Evolutionary conservation across 2,888 invertebrate species (phyloP).

Genomic region (Orthonevra nobilis): DNA sequence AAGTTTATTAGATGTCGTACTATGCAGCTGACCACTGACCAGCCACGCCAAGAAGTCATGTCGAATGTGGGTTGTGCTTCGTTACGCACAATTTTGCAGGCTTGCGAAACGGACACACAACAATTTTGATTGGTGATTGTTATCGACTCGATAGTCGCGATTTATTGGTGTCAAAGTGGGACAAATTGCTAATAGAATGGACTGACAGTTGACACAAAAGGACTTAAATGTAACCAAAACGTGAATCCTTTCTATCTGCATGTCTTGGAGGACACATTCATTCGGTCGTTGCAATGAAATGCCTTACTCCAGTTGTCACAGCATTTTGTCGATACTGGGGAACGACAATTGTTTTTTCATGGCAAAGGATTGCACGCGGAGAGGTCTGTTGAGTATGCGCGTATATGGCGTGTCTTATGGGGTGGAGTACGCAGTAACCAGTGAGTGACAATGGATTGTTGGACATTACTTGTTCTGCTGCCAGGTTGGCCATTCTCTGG

Average conservation of each 20-base stretch:
- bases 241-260: slow-evolving; percentile 11
- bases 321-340: too few species aligned
- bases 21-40: slow-evolving; percentile 25
- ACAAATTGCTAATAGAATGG: slow-evolving; percentile 45
- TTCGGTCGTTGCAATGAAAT: not conserved
- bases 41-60: slow-evolving; percentile 52
- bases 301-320: slow-evolving; percentile 11
- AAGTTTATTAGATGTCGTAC: slow-evolving; percentile 34
- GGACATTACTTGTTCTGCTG: slow-evolving; percentile 49
- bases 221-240: not conserved
- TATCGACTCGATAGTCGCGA: slow-evolving; percentile 35
- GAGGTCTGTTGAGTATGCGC: not conserved
- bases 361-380: too few species aligned
- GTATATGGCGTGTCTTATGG: slow-evolving; percentile 4
- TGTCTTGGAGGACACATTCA: not conserved
- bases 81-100: slow-evolving; percentile 53
- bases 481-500: slow-evolving; percentile 32
- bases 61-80: slow-evolving; percentile 38
- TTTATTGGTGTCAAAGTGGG: slow-evolving; percentile 43
- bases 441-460: slow-evolving; percentile 27
- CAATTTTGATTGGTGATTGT: slow-evolving; percentile 39
- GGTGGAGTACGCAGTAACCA: slow-evolving; percentile 47
- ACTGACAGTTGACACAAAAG: slow-evolving; percentile 11
- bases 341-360: too few species aligned
- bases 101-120: slow-evolving; percentile 33